Evolutionary conservation across 1,140 invertebrate genomes (phyloP), one percentile per base, ranked within the genome.

Genomic region (Leucophenga varia): DNA sequence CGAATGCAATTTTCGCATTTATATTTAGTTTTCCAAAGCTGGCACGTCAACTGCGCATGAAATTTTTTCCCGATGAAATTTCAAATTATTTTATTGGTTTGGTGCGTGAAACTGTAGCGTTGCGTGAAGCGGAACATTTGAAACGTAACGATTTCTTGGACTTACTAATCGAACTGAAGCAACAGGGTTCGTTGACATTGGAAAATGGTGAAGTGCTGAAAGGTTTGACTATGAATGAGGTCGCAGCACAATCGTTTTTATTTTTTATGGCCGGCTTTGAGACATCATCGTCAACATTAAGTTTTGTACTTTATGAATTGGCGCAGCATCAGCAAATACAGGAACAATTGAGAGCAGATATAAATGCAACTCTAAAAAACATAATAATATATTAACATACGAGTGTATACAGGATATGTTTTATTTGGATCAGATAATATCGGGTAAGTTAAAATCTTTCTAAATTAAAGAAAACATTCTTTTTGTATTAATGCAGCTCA

Each of bases 261-360:
- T 78, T 78, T 40, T 77, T 84, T 56, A 44, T 83, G 7, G 85
- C 83, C 17, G 85, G 85, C 17, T 87, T 82, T 56, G 86, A 88
- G 38, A 84, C 84, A 0, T 80, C 84, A 2, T 79, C 85, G 7
- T 77, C 77, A 1, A 77, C 79, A 0, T 61, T 86, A 35, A 56
- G 72, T 2, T 82, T 79, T 48, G 61, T 76, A 0, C 50, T 83
- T 0, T 82, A 82, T 55, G 79, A 82, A 49, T 59, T 89, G 40
- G 83, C 84, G 0, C 55, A 76, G 7, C 73, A 87, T 61, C 82
- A 80, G 21, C 78, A 83, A 2, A 54, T 84, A 4, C 86, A 89
- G 55, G 72, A 82, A 4, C 79, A 74, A 53, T 43, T 84, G 0
- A 72, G 81, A 8, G 57, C 79, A 6, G 85, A 89, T 69, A 77